Percentiles rank a stretch among this genome's conserved stretches.
Evolutionary conservation across 2,797 vertebrate species (phyloP).

Genomic region (Erpetoichthys calabaricus): DNA sequence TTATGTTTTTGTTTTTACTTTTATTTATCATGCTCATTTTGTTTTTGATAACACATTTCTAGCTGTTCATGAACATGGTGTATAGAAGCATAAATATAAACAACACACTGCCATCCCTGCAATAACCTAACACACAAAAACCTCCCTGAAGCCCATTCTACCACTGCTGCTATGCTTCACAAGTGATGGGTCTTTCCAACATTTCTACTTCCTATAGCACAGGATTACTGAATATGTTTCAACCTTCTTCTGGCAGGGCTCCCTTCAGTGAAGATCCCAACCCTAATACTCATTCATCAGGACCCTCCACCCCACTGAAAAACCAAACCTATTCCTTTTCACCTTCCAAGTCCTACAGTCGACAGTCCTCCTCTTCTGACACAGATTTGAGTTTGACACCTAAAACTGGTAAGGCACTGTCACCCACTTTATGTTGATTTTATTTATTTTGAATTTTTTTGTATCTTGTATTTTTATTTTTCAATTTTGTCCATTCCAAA

Average conservation of each 20-base stretch:
- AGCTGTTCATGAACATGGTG: constrained; percentile 21
- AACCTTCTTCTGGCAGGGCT: constrained; percentile 95
- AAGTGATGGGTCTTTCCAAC: constrained; percentile 52
- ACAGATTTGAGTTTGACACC: constrained; percentile 91
- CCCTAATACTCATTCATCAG: constrained; percentile 79
- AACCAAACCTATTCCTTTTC: constrained; percentile 91
- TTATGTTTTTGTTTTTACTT: constrained; percentile 27
- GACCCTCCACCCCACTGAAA: constrained; percentile 98
- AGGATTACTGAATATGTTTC: constrained; percentile 70
- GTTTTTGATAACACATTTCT: constrained; percentile 20
- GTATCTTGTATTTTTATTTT: constrained; percentile 25
- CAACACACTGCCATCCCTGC: not conserved
- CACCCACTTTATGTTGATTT: constrained; percentile 34
- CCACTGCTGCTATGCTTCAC: constrained; percentile 31
- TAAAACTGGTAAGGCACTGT: constrained; percentile 77
- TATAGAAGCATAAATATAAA: not conserved
- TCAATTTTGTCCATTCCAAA: constrained; percentile 7
- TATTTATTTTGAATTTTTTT: constrained; percentile 32
- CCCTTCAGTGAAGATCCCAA: constrained; percentile 96
- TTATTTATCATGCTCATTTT: not conserved
- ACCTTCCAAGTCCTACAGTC: constrained; percentile 82
- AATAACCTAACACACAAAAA: constrained; percentile 14
- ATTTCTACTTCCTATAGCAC: constrained; percentile 38
- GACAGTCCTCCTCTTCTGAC: constrained; percentile 83
- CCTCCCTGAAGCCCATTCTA: not conserved